Evolutionary conservation across 2,113 vertebrate species (phyloP), one percentile per base, ranked within the genome.

Genomic region (Phyllostomus hastatus): DNA sequence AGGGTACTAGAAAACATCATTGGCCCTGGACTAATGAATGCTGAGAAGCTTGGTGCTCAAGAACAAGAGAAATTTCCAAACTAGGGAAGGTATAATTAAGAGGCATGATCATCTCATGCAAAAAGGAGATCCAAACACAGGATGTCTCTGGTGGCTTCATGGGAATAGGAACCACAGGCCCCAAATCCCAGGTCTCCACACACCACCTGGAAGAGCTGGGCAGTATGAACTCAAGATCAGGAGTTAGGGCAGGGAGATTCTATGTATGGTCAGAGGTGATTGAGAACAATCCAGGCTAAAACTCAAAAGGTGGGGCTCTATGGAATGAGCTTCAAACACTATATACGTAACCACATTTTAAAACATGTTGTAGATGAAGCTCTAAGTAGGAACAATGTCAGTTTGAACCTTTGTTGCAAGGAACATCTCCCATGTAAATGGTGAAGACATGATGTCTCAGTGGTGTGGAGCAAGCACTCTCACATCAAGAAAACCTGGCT

Each of bases 271-370:
- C 59, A 84, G 54, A 26, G 67, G 54, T 78, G 35, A 94, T 35
- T 24, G 12, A 89, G 81, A 95, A 80, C 66, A 88, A n/a, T 81
- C 43, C 22, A 95, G 46, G 59, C 20, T 88, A 88, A 87, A 94
- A 95, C 54, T 84, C 88, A 93, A 69, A 92, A 87, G 41, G 15
- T 35, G 5, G 1, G 10, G 15, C 31, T n/a, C 24, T 61, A 10
- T 48, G 61, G 17, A 17, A 54, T 70, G 46, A 95, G 54, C 84
- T 19, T 52, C 28, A 17, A 54, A 10, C 35, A 73, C 26, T 22
- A 89, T 54, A 46, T 24, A 81, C 4, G 79, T 50, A 93, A 19
- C 28, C 19, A 82, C 59, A 35, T 87, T 95, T 95, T 75, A 87
- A 46, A 96, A n/a, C 19, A 70, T 19, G 50, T 22, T 43, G 1